Evolutionary conservation across 2,888 invertebrate genomes (phyloP).

Genomic region (Physocephala rufipes): DNA sequence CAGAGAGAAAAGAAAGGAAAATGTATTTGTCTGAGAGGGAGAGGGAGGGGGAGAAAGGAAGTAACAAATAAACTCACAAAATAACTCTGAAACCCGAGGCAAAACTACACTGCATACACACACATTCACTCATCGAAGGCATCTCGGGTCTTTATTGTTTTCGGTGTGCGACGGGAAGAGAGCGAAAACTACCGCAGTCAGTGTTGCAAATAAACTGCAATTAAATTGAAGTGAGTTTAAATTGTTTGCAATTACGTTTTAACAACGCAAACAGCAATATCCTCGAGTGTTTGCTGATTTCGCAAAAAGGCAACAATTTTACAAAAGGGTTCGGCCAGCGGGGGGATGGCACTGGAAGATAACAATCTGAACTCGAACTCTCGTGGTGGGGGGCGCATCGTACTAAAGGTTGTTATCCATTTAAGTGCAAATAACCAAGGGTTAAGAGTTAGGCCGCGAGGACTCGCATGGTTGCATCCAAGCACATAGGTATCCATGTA

Average conservation of each 20-base stretch:
- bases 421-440: too few species aligned
- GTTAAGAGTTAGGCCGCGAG: too few species aligned
- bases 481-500: neutral
- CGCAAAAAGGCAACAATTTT: slow-evolving; percentile 33
- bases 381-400: neutral
- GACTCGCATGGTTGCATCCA: too few species aligned
- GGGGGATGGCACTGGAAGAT: neutral
- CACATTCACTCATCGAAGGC: slow-evolving; percentile 9
- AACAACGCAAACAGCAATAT: slow-evolving; percentile 18
- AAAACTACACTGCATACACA: slow-evolving; percentile 19
- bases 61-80: neutral
- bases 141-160: too few species aligned
- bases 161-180: neutral
- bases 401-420: too few species aligned
- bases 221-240: slow-evolving; percentile 56
- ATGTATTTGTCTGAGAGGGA: slow-evolving; percentile 8
- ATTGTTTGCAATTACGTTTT: slow-evolving; percentile 55
- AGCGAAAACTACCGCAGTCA: neutral
- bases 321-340: neutral
- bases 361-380: too few species aligned
- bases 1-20: neutral
- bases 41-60: too few species aligned
- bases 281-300: slow-evolving; percentile 19
- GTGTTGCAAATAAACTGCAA: slow-evolving; percentile 29
- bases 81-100: neutral